phyloP scores from a whole-genome alignment of 2,113 vertebrate species.

The Meleagris gallopavo region DNA sequence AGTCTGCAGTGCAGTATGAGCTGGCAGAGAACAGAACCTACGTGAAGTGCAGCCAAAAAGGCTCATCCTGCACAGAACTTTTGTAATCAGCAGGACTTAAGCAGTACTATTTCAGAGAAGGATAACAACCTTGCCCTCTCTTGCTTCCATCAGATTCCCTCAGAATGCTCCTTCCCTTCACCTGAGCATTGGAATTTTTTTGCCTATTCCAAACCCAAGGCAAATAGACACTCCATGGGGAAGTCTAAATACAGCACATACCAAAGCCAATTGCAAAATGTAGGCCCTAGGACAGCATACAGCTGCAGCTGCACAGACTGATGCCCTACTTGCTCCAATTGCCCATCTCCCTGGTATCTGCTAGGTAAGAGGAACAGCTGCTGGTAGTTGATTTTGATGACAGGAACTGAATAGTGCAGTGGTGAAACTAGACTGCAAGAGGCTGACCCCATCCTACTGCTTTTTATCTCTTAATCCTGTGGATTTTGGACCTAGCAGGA shows the following conservation, averaged over 20 bases:
- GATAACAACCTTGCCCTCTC: not conserved
- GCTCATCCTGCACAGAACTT: not conserved
- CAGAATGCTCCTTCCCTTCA: not conserved
- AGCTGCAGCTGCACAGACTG: not conserved
- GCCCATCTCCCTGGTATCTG: not conserved
- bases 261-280: not conserved
- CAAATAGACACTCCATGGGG: not conserved
- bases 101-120: not conserved
- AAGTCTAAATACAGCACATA: not conserved
- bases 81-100: not conserved
- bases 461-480: not conserved
- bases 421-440: not conserved
- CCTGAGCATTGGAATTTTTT: not conserved
- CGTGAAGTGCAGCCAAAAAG: not conserved
- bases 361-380: not conserved
- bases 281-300: not conserved
- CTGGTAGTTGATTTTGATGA: not conserved
- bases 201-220: not conserved
- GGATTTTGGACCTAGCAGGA: not conserved
- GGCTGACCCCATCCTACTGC: not conserved
- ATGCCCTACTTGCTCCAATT: not conserved
- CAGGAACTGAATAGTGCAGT: not conserved
- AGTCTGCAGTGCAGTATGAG: not conserved
- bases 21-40: not conserved
- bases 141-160: not conserved